Conservation (phyloP, 53 echinoderm and acorn worm species). For the Hippasteria phrygiana region DNA sequence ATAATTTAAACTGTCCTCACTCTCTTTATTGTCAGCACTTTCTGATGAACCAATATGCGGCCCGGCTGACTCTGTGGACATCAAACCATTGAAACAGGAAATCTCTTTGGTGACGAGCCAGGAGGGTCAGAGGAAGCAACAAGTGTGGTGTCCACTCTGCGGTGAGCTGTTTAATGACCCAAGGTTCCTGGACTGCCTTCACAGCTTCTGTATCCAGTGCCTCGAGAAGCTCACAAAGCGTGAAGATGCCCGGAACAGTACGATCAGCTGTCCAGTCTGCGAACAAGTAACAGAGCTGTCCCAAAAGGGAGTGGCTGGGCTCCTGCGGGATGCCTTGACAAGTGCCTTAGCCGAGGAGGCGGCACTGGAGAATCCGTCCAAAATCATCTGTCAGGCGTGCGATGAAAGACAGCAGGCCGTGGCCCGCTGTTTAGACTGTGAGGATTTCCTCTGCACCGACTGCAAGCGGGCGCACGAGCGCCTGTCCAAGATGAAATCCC, state of each 20-base stretch:
- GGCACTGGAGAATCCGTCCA: background rate
- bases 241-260: background rate
- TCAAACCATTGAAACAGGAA: too few relatives aligned
- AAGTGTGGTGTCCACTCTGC: constrained; percentile 22
- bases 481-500: background rate
- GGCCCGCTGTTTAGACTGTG: background rate
- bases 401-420: background rate
- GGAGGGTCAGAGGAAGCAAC: too few relatives aligned
- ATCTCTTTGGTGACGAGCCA: too few relatives aligned
- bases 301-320: background rate
- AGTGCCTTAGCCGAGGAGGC: background rate
- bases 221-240: background rate
- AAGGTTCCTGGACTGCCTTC: background rate
- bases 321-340: background rate
- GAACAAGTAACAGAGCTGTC: background rate
- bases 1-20: too few relatives aligned
- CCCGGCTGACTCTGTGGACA: too few relatives aligned
- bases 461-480: constrained; percentile 19
- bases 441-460: constrained; percentile 2
- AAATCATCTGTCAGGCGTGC: constrained; percentile 9
- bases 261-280: constrained; percentile 29
- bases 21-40: too few relatives aligned
- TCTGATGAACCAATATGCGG: too few relatives aligned
- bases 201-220: constrained; percentile 10
- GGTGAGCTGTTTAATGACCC: background rate